Conservation (phyloP, 1,140 invertebrate species). For the Leptinotarsa defecta region DNA sequence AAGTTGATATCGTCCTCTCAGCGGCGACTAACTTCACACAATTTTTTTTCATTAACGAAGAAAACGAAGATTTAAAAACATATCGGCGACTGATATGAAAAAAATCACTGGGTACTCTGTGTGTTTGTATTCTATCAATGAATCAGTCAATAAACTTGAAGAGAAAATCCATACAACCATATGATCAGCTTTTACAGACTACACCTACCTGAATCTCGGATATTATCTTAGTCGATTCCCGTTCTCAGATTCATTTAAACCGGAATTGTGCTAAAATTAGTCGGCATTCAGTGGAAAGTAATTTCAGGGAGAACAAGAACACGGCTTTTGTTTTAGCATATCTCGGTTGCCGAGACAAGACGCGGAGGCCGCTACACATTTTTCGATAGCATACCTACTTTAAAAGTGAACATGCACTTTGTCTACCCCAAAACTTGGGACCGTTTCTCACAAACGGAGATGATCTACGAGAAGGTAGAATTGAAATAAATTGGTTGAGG, state of each 20-base stretch:
- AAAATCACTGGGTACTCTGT: no score
- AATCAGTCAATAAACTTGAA: no score
- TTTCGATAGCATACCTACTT: conserved; percentile 2
- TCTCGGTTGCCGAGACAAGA: neutral
- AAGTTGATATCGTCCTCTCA: no score
- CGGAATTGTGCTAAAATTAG: conserved; percentile 6
- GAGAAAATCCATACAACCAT: no score
- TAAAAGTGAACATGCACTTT: neutral
- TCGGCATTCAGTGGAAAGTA: conserved; percentile 3
- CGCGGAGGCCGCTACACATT: neutral
- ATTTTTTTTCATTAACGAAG: no score
- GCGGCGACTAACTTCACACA: no score
- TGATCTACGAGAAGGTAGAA: neutral
- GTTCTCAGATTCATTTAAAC: neutral
- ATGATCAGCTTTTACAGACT: neutral
- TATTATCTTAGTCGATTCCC: neutral
- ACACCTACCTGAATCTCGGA: neutral
- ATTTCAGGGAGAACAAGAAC: neutral
- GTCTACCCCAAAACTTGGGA: neutral
- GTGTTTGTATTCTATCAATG: no score
- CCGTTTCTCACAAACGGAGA: neutral
- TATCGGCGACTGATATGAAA: no score
- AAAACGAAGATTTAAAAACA: no score
- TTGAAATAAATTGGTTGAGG: conserved; percentile 3
- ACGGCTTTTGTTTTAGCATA: conserved; percentile 5